Evolutionary conservation across 2,888 invertebrate genomes (phyloP), one percentile per base, ranked within the genome.

Genomic region (Pollenia angustigena): DNA sequence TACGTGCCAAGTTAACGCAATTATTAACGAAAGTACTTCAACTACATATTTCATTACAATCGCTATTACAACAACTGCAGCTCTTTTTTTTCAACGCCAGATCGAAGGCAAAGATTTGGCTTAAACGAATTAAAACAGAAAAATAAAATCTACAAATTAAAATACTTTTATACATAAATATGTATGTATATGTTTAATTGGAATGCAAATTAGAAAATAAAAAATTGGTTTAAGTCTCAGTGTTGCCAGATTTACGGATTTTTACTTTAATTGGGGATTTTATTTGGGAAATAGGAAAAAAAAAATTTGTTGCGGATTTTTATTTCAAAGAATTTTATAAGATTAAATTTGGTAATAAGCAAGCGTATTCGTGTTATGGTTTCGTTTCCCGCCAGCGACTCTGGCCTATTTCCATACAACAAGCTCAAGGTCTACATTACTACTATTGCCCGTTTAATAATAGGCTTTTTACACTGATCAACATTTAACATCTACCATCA

Each of bases 1-100:
- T 89, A 89, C 87, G 88, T 88, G 85, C 69, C 79, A 76, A 76
- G 88, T 84, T 84, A 87, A 82, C 86, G 83, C 81, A 89, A 87
- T 89, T 83, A 86, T 75, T 50, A 78, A 68, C 56, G 12, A 46
- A 82, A 62, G 58, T 68, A 56, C 44, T 32, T 52, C 16, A 74
- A 16, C 44, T 56, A 48, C 14, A 32, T 6, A 32, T 32, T 44
- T 52, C 12, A 16, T 50, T 76, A 16, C 42, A 18, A 14, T 42
- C 64, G 23, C 18, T 40, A 74, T 18, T 64, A 42, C 23, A 32
- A n/a, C 42, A 46, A 11, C 16, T n/a, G 14, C 40, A 46, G 6
- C 10, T 42, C 32, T 32, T 32, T 50, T 16, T 18, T 74, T 68
- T 62, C 46, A 80, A 52, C 11, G 50, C n/a, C 23, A 82, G 85